These are phyloP conservation scores for Diceros bicornis DNA, from an alignment of 2,797 vertebrate genomes.

Conservation along the genomic window DNA sequence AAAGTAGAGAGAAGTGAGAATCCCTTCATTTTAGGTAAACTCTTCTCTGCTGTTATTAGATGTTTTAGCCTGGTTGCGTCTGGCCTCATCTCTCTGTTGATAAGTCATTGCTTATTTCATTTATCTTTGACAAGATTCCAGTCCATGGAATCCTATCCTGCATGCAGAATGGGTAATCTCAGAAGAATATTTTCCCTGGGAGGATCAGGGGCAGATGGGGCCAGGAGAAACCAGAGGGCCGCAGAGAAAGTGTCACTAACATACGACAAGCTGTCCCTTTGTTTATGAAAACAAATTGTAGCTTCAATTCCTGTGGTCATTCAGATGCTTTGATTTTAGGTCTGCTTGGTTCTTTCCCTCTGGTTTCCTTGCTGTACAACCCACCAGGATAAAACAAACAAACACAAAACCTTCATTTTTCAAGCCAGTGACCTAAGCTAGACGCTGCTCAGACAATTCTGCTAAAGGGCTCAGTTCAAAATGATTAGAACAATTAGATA, in stretches of 20 bases:
- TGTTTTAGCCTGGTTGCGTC: neutral
- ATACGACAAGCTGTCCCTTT: neutral
- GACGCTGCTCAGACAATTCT: neutral
- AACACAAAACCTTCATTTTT: neutral
- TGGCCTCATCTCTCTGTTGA: neutral
- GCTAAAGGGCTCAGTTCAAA: neutral
- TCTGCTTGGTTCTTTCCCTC: neutral
- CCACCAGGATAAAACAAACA: neutral
- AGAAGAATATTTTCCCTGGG: neutral
- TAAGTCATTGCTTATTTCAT: neutral
- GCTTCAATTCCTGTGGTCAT: neutral
- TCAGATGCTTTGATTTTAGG: neutral
- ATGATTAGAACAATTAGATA: slow-evolving; percentile 47
- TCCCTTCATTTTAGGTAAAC: neutral
- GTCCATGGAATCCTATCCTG: neutral
- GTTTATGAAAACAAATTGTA: neutral
- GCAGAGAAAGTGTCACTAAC: neutral
- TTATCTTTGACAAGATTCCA: neutral
- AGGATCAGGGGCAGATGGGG: neutral
- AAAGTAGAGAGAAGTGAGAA: neutral
- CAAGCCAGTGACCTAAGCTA: neutral
- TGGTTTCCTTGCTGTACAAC: neutral
- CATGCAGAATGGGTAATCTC: neutral
- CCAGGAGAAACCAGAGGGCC: neutral
- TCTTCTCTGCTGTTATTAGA: neutral